A percentile compares a stretch with the other conserved stretches of the same genome.
Evolutionary conservation across 2,888 invertebrate species (phyloP).

Genomic region (Neoaliturus tenellus): DNA sequence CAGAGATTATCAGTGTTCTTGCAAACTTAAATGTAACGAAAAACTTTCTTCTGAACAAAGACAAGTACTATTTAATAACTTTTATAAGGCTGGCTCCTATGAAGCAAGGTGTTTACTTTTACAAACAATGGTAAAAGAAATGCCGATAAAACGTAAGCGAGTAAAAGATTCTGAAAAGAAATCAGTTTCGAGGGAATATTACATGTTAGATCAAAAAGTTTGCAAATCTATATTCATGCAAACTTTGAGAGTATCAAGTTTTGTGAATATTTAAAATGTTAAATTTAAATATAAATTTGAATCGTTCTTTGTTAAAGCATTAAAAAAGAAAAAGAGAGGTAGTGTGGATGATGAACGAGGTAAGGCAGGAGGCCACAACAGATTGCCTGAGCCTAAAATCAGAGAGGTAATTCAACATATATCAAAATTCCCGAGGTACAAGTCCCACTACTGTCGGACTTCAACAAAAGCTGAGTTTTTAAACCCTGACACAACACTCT

Average conservation of each 20-base stretch:
- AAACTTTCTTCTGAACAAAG: too few species aligned
- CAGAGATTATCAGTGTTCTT: too few species aligned
- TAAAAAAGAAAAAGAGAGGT: conserved; percentile 2
- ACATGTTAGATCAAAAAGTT: not conserved
- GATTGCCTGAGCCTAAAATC: not conserved
- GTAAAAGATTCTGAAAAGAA: too few species aligned
- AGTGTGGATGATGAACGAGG: conserved; percentile 38
- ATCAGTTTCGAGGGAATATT: too few species aligned
- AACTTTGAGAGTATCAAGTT: conserved; percentile 21
- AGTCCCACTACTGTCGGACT: conserved; percentile 44
- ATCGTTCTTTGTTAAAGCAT: conserved; percentile 13
- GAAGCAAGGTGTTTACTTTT: too few species aligned
- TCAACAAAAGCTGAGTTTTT: conserved; percentile 27
- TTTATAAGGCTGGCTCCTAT: too few species aligned
- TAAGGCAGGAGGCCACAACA: conserved; percentile 38
- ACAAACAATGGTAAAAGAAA: too few species aligned
- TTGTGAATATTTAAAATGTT: too few species aligned
- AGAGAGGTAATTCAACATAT: conserved; percentile 26
- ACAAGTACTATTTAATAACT: too few species aligned
- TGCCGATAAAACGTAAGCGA: too few species aligned
- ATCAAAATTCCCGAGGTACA: conserved; percentile 33
- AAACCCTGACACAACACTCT: conserved; percentile 41
- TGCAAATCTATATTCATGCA: conserved; percentile 44
- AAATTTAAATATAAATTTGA: too few species aligned
- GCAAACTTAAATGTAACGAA: too few species aligned